Conservation (phyloP, 2,797 vertebrate species). For the Danio kyathit region DNA sequence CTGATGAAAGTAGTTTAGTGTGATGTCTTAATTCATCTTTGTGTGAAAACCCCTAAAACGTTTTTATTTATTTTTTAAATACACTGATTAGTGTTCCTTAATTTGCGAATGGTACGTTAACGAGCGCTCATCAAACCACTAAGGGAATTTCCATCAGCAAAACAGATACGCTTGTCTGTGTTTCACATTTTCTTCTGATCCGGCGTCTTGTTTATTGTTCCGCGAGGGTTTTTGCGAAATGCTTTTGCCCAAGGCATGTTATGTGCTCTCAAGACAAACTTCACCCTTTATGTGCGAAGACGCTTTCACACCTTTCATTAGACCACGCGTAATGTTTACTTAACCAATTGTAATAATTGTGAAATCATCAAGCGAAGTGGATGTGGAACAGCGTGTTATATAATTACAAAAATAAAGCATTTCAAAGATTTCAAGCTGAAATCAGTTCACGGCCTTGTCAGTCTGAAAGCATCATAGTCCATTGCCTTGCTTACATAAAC, state of each 20-base stretch:
- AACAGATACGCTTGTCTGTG: conserved; percentile 56
- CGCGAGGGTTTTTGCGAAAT: conserved; percentile 38
- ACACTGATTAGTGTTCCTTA: conserved; percentile 59
- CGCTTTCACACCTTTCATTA: conserved; percentile 37
- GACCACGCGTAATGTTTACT: conserved; percentile 22
- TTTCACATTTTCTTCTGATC: conserved; percentile 61
- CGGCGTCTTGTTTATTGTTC: conserved; percentile 54
- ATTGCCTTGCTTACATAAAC: conserved; percentile 17
- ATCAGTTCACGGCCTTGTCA: conserved; percentile 5
- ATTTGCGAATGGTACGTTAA: conserved; percentile 50
- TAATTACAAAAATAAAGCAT: conserved; percentile 6
- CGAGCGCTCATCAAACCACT: conserved; percentile 42
- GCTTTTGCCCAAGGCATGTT: conserved; percentile 55
- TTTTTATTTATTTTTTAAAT: conserved; percentile 51
- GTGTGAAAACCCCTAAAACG: conserved; percentile 49
- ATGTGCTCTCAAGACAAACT: conserved; percentile 46
- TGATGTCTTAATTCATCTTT: conserved; percentile 30
- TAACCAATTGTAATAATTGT: conserved; percentile 5
- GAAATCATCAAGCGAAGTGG: not conserved
- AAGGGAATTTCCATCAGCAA: conserved; percentile 62
- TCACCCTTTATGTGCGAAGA: not conserved
- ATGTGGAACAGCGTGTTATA: conserved; percentile 8
- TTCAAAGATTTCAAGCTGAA: conserved; percentile 6
- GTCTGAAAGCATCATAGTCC: not conserved
- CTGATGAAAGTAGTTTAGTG: conserved; percentile 34